Base-by-base conservation (phyloP, 1,140 invertebrate species). In the Eueides isabella region DNA sequence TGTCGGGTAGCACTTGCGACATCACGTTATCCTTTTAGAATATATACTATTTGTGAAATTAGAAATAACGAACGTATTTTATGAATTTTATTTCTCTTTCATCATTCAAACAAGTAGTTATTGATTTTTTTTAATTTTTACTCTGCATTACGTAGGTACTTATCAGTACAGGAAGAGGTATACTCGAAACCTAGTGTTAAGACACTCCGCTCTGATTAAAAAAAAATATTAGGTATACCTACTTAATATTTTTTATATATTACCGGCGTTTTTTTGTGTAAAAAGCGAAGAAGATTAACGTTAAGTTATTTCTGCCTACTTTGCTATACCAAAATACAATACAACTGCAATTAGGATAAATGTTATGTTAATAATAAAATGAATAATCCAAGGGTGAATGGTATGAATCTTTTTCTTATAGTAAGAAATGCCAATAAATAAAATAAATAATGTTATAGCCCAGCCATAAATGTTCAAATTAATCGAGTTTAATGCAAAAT, bases 1-100 rank as follows among this genome's bases (percentile, higher is more conserved):
- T 38, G 55, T 38, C 74, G 76, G 80, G 28, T 80, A 78, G 77
- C 67, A 69, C 62, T 75, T 68, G 69, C 79, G 81, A 74, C 78
- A 76, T 74, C 62, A 70, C 75, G 80, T 81, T 88, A 71, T 78
- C 77, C 78, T 75, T 82, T 79, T 79, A 61, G 65, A 75, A 71
- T 64, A 62, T 62, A 68, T 68, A 19, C 30, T 74, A 74, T 65
- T 73, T 62, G 33, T 38, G 44, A 29, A 63, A 70, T 75, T 75
- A 70, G 62, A 70, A 70, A 65, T 70, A 64, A 67, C 26, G 63
- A 31, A 61, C 65, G 19, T 55, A 12, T 55, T 12, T 55, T n/a
- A 55, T 26, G 0, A 11, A 11, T 55, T 9, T 55, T 4, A 55
- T 7, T 55, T 2, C 41, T 55, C 1, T 23, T 4, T 55, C 70